phyloP scores from a whole-genome alignment of 2,888 invertebrate genomes.

The Drosophila imparisetae region DNA sequence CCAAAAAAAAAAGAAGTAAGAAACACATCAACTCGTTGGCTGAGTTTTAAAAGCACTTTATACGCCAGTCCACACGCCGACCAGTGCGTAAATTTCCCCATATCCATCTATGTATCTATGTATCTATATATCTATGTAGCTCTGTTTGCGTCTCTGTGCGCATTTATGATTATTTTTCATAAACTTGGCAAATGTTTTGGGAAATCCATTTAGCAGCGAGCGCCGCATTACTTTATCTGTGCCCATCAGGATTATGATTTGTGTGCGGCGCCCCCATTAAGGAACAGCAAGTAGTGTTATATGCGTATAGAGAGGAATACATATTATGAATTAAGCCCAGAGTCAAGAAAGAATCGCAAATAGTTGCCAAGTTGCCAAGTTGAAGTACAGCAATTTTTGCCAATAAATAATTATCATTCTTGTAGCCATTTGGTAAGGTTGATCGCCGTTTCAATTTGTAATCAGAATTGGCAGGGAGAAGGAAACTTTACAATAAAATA shows the following conservation, averaged over 20 bases:
- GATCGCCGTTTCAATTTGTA: not conserved
- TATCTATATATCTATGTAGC: constrained; percentile 19
- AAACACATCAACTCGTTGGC: constrained; percentile 67
- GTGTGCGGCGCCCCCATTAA: constrained; percentile 51
- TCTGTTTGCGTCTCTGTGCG: constrained; percentile 20
- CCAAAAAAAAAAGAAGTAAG: not conserved
- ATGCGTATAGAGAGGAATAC: constrained; percentile 28
- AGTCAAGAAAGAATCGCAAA: constrained; percentile 33
- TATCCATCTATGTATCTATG: constrained; percentile 23
- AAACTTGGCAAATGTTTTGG: constrained; percentile 81
- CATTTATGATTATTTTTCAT: constrained; percentile 76
- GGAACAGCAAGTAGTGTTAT: constrained; percentile 12
- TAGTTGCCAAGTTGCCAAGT: constrained; percentile 34
- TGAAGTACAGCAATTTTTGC: not conserved
- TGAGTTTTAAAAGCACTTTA: constrained; percentile 79
- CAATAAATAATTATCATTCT: constrained; percentile 27
- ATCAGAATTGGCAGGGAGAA: not conserved
- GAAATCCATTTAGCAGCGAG: constrained; percentile 80
- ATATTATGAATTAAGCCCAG: constrained; percentile 42
- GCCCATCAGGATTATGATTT: constrained; percentile 71
- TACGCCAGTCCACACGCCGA: constrained; percentile 68
- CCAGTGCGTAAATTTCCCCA: constrained; percentile 61
- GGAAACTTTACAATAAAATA: not conserved
- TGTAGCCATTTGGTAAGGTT: not conserved
- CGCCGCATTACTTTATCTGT: constrained; percentile 78